phyloP scores from a whole-genome alignment of 2,888 invertebrate species.

The Herminia tarsipennalis region DNA sequence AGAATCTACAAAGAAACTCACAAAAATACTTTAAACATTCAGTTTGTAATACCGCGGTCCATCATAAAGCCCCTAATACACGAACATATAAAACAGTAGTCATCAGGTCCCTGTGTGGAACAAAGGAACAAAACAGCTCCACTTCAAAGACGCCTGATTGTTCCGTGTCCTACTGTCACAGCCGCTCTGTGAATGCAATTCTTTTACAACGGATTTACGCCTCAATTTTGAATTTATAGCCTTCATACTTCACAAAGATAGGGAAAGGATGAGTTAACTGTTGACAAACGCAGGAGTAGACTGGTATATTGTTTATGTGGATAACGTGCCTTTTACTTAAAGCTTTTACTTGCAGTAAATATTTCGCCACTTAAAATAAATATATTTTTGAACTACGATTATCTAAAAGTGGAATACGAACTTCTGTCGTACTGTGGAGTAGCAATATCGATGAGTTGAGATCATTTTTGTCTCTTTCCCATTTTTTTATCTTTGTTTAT shows the following conservation, averaged over 20 bases:
- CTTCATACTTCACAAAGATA: neutral
- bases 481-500: too few relatives aligned
- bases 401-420: too few relatives aligned
- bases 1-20: too few relatives aligned
- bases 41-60: neutral
- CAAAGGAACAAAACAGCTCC: slow-evolving; percentile 29
- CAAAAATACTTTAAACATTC: too few relatives aligned
- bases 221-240: slow-evolving; percentile 7
- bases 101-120: slow-evolving; percentile 11
- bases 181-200: slow-evolving; percentile 10
- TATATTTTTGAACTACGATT: too few relatives aligned
- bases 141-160: slow-evolving; percentile 36
- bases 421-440: too few relatives aligned
- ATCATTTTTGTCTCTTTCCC: too few relatives aligned
- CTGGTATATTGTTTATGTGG: neutral
- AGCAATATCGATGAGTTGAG: too few relatives aligned
- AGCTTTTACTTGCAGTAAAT: too few relatives aligned
- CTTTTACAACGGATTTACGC: slow-evolving; percentile 10
- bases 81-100: slow-evolving; percentile 2
- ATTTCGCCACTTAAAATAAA: too few relatives aligned
- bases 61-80: slow-evolving; percentile 6
- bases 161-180: slow-evolving; percentile 8
- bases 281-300: neutral
- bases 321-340: too few relatives aligned
- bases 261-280: neutral